Base-by-base conservation (phyloP, 2,797 vertebrate species). In the Labroides dimidiatus region DNA sequence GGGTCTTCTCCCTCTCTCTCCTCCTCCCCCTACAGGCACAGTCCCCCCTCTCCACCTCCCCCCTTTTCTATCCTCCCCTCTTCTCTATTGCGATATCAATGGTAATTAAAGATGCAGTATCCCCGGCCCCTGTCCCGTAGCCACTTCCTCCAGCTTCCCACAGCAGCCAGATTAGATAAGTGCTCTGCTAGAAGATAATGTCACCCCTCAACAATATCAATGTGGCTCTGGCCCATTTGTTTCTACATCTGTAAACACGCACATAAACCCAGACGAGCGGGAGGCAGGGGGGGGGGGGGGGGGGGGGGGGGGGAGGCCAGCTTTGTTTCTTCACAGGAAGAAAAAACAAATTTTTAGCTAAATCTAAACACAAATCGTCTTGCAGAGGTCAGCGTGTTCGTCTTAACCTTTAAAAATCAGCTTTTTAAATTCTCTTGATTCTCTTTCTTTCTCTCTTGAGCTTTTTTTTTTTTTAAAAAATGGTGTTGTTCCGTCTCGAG, bases 91-190 rank as follows among this genome's bases (percentile, higher is more conserved):
- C 81, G 87, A 93, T 93, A 94, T 94, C 92, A 91, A 90, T 92
- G 92, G 92, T 93, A 93, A 94, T 95, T 95, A 94, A 94, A 93
- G 91, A 93, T 92, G 93, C 91, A 87, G 84, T 65, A 67, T 88
- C 91, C 88, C 75, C 64, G 54, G 78, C 73, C 86, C 81, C 64
- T 82, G 77, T 91, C 90, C 90, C 87, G 81, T 42, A 86, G 89
- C 85, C 88, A 79, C 91, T 87, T 92, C 91, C 91, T 89, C 79
- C 86, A 59, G 81, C 87, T 88, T 83, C 86, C 87, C 84, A 82
- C 84, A 84, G 86, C 88, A 87, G 91, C 87, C 93, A 91, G 91
- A 93, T 93, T 86, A 94, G 93, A 93, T 93, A 93, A 93, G 86
- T 86, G 85, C 84, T 80, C 78, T 72, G 84, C 86, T 76, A 68